Evolutionary conservation across 2,113 vertebrate species (phyloP).

Genomic region (Turnix velox): DNA sequence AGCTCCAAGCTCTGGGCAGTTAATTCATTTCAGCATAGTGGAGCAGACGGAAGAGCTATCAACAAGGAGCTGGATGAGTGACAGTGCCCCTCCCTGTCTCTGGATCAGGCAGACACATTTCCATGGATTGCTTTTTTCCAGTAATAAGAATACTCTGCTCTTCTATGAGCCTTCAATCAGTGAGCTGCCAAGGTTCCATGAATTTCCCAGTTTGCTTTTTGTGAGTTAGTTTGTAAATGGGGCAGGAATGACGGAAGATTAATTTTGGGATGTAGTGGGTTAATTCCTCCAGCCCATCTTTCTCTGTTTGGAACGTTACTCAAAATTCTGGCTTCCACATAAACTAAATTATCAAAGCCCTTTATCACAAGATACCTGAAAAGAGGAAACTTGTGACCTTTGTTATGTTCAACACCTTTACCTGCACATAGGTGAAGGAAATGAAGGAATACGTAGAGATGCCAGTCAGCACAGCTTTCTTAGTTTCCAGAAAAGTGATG

Average conservation of each 20-base stretch:
- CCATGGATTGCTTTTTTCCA: neutral
- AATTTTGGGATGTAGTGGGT: neutral
- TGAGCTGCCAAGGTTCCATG: neutral
- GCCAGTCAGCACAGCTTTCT: neutral
- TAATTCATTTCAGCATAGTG: neutral
- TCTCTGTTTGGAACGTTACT: neutral
- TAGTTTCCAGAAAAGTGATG: neutral
- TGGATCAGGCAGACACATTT: neutral
- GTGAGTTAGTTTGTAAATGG: neutral
- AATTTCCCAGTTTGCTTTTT: neutral
- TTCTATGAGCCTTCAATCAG: neutral
- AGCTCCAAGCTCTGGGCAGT: neutral
- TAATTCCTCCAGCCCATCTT: neutral
- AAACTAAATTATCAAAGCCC: neutral
- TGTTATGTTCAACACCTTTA: neutral
- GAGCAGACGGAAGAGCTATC: neutral
- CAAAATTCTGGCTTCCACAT: neutral
- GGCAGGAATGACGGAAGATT: neutral
- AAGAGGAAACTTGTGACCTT: neutral
- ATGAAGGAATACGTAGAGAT: rapidly evolving
- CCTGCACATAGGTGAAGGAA: neutral
- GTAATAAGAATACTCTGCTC: neutral
- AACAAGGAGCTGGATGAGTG: neutral
- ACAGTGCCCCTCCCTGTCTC: neutral
- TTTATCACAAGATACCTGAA: neutral